Evolutionary conservation across 2,888 invertebrate species (phyloP), one percentile per base, ranked within the genome.

Genomic region (Acrocera orbiculus): DNA sequence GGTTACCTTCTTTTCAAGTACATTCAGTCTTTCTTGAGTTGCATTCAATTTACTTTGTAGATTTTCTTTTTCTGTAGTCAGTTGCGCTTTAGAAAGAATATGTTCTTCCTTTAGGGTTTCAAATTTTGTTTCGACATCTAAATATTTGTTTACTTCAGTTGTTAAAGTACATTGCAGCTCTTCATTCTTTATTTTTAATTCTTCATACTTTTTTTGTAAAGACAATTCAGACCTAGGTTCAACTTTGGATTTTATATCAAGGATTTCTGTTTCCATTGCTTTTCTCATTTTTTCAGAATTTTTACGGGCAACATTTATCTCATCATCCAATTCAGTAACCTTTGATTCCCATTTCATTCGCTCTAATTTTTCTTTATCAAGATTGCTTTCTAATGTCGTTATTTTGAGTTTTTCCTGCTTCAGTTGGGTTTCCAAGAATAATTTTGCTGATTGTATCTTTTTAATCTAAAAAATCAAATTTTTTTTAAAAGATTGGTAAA

Each of bases 21-120:
- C 53, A 1, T 44, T 32, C 3, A 58, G 40, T 35, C 54, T 54
- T 7, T 52, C 48, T 29, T 47, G 53, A 5, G 46, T 37, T n/a
- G 50, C 37, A 23, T 38, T 52, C 10, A 58, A 37, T 32, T 61
- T 57, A 15, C 46, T 69, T 56, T 78, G 76, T 10, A 83, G 63
- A 46, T 73, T 70, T 59, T 85, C 79, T 50, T 82, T 87, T 53
- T 87, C 82, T 35, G 75, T 76, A 4, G 79, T 78, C 4, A 85
- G 61, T 52, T 81, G 74, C 6, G 82, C 77, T 58, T 83, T 85
- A 40, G 78, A 77, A 1, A 81, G 70, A 1, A 85, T 79, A 44
- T 82, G 81, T 49, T 86, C 85, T 53, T 86, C 85, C 52, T 81
- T 79, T 23, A 89, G 58, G 39, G 77, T 68, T 54, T 85, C 86